Evolutionary conservation across 2,113 vertebrate genomes (phyloP), one percentile per base, ranked within the genome.

Genomic region (Alosa alosa): DNA sequence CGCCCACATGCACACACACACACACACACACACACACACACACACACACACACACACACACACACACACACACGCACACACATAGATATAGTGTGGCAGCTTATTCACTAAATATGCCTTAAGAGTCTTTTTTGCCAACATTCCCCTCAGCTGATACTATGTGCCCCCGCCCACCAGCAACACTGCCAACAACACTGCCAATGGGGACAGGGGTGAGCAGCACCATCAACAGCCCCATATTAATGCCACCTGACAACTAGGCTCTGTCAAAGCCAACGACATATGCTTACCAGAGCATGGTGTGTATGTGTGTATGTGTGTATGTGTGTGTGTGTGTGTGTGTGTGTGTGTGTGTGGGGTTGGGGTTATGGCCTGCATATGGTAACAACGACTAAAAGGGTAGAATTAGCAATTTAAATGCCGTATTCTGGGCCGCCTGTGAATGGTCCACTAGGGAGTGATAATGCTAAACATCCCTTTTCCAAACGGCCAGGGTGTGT

Each of bases 341-440:
- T n/a, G 60, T n/a, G 60, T 64, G 60, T 64, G 60, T 64, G 60
- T 5, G 6, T 6, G 3, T 25, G 8, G 55, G 20, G 18, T 64
- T 3, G 84, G 86, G 90, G 89, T 89, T 87, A 89, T 83, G 86
- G 89, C 60, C 84, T 52, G 36, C 86, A 84, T 89, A 88, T 86
- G 72, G 84, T 86, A 86, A 89, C 88, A 84, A 82, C 22, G 86
- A 89, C 36, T 87, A 89, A 88, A 92, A 93, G 84, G 89, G 87
- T 91, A 93, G 85, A 52, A 92, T 84, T 94, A 90, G 91, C 88
- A 92, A 90, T 93, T 92, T 90, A 91, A 95, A 93, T 92, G 89
- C 83, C 92, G 88, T 86, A 44, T 90, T 90, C 83, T 52, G 86
- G 25, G 82, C 90, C 47, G 87, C 87, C 86, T 89, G 84, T 83